Conservation (phyloP, 2,888 invertebrate genomes). For the Tetheella fluctuosa region DNA sequence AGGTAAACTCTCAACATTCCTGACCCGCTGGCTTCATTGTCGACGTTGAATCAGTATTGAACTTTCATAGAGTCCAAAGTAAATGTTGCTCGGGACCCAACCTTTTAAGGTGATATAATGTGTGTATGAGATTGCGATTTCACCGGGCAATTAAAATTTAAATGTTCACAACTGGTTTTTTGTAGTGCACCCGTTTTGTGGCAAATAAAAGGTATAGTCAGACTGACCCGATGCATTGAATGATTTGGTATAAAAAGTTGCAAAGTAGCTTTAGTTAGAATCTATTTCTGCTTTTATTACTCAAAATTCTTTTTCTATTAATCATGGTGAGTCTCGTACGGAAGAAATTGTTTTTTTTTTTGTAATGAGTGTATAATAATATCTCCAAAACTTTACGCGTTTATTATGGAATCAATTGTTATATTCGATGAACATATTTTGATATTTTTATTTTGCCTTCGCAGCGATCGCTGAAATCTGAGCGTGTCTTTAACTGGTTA, state of each 20-base stretch:
- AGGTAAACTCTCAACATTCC: background rate
- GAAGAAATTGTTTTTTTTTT: too few relatives aligned
- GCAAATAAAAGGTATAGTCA: constrained; percentile 22
- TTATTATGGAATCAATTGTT: too few relatives aligned
- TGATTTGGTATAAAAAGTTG: too few relatives aligned
- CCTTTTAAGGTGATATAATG: constrained; percentile 36
- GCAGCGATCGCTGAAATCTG: background rate
- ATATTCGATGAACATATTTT: too few relatives aligned
- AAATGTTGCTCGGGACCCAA: constrained; percentile 14
- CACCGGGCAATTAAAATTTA: constrained; percentile 53
- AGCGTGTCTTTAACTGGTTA: constrained; percentile 6
- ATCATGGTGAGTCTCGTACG: too few relatives aligned
- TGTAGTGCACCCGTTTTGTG: constrained; percentile 27
- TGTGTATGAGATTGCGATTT: constrained; percentile 40
- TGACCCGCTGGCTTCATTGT: background rate
- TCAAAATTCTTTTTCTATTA: too few relatives aligned
- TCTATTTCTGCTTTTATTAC: too few relatives aligned
- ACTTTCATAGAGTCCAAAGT: constrained; percentile 16
- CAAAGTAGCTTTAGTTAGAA: too few relatives aligned
- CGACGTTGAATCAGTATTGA: constrained; percentile 1
- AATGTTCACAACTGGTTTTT: constrained; percentile 45
- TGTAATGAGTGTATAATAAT: too few relatives aligned
- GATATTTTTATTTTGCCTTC: background rate
- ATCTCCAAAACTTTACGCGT: too few relatives aligned
- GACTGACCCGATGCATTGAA: constrained; percentile 21